Evolutionary conservation across 2,797 vertebrate genomes (phyloP), one percentile per base, ranked within the genome.

Genomic region (Nothura maculosa): DNA sequence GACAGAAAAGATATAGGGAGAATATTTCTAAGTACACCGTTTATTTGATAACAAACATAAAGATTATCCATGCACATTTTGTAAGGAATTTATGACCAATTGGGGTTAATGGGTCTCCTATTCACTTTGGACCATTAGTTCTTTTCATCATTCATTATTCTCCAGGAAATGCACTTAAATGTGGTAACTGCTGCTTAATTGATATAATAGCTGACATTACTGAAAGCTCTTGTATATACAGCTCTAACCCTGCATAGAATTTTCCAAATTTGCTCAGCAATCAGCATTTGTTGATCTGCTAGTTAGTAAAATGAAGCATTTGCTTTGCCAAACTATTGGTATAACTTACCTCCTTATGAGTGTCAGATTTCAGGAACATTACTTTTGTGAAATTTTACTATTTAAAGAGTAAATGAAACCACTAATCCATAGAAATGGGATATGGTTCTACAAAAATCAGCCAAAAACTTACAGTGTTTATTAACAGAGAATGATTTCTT

Each of bases 261-360:
- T 36, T 12, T 92, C 73, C 28, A 78, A 42, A 66, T 88, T 78
- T 85, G 73, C 16, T 73, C 2, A 0, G 74, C 85, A 92, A 81
- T 90, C 40, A 78, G 63, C 80, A 58, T 55, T 77, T 61, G 52
- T 55, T 85, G 82, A 81, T 57, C 63, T 74, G 40, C 17, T 89
- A 74, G n/a, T 81, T 48, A 66, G n/a, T 62, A 21, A 72, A 93
- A 90, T 61, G 58, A 92, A 88, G 32, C 21, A 76, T n/a, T 83
- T 93, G 57, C 28, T 94, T 88, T 87, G 74, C 43, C 38, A 34
- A 79, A 18, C 20, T 82, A 30, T 92, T 95, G 10, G 2, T 57
- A 68, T 70, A 92, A 42, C 32, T 73, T 32, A 86, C 12, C 25
- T 55, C 30, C 36, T 50, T 30, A 43, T 42, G 25, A 70, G 4